Conservation (phyloP, 2,888 invertebrate genomes). For the Embidobia sp. region DNA sequence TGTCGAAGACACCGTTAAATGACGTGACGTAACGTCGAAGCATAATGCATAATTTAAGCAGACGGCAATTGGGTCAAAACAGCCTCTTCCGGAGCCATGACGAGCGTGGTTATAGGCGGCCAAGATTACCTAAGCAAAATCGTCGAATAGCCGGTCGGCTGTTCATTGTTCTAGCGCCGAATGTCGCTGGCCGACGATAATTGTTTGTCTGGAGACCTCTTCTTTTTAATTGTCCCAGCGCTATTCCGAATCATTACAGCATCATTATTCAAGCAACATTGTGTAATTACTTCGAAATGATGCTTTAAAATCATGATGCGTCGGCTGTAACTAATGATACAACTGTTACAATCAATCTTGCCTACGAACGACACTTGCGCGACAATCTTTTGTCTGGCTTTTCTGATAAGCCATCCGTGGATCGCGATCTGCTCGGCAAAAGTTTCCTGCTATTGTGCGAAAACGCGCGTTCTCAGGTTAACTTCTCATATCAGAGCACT, state of each 20-base stretch:
- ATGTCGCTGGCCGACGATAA: conserved; percentile 28
- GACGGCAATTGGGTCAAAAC: conserved; percentile 20
- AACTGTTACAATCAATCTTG: conserved; percentile 45
- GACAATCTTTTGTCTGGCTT: conserved; percentile 46
- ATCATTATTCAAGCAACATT: conserved; percentile 52
- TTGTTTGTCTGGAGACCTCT: conserved; percentile 42
- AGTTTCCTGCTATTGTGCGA: conserved; percentile 36
- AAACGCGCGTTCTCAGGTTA: conserved; percentile 28
- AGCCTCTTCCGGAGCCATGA: conserved; percentile 20
- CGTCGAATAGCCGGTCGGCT: conserved; percentile 6
- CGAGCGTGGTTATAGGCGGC: conserved; percentile 13
- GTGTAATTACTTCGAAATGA: conserved; percentile 54
- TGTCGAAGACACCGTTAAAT: conserved; percentile 18
- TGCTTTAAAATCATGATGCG: conserved; percentile 53
- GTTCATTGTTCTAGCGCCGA: conserved; percentile 41
- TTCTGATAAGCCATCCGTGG: conserved; percentile 24
- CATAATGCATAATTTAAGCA: conserved; percentile 18
- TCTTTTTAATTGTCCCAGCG: conserved; percentile 24
- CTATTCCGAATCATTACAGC: conserved; percentile 40
- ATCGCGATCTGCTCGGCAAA: conserved; percentile 10
- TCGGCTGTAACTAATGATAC: conserved; percentile 44
- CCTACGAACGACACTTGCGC: conserved; percentile 34
- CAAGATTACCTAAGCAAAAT: conserved; percentile 33
- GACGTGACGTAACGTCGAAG: conserved; percentile 11
- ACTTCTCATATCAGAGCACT: conserved; percentile 2